A percentile compares a stretch with the other conserved stretches of the same genome.
Conservation (phyloP, 2,888 invertebrate genomes). For the Patella caerulea region DNA sequence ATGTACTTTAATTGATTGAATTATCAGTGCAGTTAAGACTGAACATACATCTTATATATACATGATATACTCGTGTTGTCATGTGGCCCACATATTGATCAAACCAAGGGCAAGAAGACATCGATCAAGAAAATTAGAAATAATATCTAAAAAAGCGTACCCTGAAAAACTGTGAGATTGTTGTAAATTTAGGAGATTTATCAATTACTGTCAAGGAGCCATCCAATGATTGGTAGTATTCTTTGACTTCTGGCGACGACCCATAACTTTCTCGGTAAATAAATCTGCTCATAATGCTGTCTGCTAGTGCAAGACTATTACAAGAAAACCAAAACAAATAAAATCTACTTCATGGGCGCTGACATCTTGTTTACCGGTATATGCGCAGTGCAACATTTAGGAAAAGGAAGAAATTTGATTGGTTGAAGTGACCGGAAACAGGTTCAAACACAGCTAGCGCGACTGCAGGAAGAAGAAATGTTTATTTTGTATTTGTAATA, state of each 20-base stretch:
- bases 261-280: slow-evolving; percentile 37
- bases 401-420: not conserved
- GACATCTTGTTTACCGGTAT: slow-evolving; percentile 16
- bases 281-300: not conserved
- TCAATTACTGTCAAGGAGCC: slow-evolving; percentile 30
- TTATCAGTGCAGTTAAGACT: too few species aligned
- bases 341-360: slow-evolving; percentile 13
- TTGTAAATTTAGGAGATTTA: slow-evolving; percentile 36
- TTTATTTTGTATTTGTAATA: too few species aligned
- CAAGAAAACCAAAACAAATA: not conserved
- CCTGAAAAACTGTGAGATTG: slow-evolving; percentile 39
- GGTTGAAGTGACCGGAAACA: not conserved
- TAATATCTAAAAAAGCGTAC: too few species aligned
- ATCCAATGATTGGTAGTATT: slow-evolving; percentile 31
- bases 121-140: not conserved
- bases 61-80: too few species aligned
- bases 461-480: not conserved
- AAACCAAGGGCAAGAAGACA: too few species aligned
- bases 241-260: slow-evolving; percentile 34
- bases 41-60: too few species aligned
- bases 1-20: too few species aligned
- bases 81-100: too few species aligned
- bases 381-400: slow-evolving; percentile 10
- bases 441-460: not conserved
- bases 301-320: not conserved